These are phyloP conservation scores for Bedellia somnulentella DNA, from an alignment of 2,888 invertebrate species.

Conservation along the genomic window DNA sequence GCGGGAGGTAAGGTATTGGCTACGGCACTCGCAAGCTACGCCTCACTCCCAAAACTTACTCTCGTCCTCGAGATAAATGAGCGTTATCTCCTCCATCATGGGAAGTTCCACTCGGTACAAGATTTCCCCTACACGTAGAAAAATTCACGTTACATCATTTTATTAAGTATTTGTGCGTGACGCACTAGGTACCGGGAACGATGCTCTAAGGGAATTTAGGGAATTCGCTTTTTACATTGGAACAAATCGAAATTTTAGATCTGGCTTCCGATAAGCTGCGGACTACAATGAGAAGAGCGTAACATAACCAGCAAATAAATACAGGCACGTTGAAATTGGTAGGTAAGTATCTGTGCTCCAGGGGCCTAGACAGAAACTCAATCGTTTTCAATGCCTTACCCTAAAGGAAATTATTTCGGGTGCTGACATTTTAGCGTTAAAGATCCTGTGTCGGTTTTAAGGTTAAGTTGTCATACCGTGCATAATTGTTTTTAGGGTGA, in stretches of 20 bases:
- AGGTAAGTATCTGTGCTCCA: too few species aligned
- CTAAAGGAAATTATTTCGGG: too few species aligned
- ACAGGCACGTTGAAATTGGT: slow-evolving; percentile 8
- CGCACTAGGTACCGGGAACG: too few species aligned
- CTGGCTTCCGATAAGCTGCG: slow-evolving; percentile 14
- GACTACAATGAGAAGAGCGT: slow-evolving; percentile 25
- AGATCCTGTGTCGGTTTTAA: too few species aligned
- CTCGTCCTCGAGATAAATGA: slow-evolving; percentile 91
- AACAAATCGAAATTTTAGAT: neutral
- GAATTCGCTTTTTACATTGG: too few species aligned
- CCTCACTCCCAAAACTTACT: slow-evolving; percentile 67
- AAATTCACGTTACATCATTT: slow-evolving; percentile 56
- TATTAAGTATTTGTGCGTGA: slow-evolving; percentile 1
- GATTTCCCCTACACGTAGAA: slow-evolving; percentile 76
- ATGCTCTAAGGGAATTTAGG: too few species aligned
- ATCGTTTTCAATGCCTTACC: too few species aligned
- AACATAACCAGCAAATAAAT: slow-evolving; percentile 32
- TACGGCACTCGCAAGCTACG: slow-evolving; percentile 70
- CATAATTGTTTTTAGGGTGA: too few species aligned
- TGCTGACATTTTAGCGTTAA: too few species aligned
- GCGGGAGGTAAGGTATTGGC: slow-evolving; percentile 62
- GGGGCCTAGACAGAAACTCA: too few species aligned
- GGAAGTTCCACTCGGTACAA: slow-evolving; percentile 92
- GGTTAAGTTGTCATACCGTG: too few species aligned
- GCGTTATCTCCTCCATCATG: slow-evolving; percentile 91